Conservation (phyloP, 23 tunicate species). For the Trididemnum clinides region DNA sequence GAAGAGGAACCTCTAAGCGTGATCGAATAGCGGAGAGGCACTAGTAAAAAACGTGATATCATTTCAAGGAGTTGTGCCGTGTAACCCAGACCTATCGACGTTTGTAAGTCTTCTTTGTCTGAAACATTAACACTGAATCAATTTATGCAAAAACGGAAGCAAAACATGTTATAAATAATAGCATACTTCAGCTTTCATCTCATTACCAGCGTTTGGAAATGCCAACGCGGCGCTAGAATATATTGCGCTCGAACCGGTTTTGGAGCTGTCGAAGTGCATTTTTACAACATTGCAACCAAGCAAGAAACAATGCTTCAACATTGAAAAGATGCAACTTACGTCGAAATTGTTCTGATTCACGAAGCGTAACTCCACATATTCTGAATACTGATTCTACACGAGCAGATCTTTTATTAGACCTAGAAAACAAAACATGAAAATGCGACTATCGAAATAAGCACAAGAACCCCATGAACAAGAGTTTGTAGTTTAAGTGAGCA, state of each 20-base stretch:
- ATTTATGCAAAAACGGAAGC: background rate
- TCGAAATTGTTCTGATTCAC: conserved; percentile 60
- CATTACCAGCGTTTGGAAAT: too few relatives aligned
- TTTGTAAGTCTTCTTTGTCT: conserved; percentile 56
- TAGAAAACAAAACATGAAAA: background rate
- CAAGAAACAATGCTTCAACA: background rate
- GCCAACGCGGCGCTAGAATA: too few relatives aligned
- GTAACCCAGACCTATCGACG: conserved; percentile 83
- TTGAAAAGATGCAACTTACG: conserved; percentile 24
- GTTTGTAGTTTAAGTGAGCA: too few relatives aligned
- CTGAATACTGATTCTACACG: background rate
- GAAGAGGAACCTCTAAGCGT: conserved; percentile 55
- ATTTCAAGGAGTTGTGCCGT: conserved; percentile 60
- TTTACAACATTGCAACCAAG: too few relatives aligned
- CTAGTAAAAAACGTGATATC: conserved; percentile 67
- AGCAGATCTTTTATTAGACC: background rate
- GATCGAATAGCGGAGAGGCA: conserved; percentile 81
- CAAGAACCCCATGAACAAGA: too few relatives aligned
- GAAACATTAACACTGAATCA: background rate
- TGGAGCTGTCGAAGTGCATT: too few relatives aligned
- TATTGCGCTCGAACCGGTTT: too few relatives aligned
- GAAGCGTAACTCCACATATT: conserved; percentile 59
- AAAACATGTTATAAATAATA: too few relatives aligned
- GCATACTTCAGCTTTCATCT: background rate
- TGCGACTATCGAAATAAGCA: too few relatives aligned